Conservation (phyloP, 1,140 invertebrate genomes). For the Xylocopa sonorina region DNA sequence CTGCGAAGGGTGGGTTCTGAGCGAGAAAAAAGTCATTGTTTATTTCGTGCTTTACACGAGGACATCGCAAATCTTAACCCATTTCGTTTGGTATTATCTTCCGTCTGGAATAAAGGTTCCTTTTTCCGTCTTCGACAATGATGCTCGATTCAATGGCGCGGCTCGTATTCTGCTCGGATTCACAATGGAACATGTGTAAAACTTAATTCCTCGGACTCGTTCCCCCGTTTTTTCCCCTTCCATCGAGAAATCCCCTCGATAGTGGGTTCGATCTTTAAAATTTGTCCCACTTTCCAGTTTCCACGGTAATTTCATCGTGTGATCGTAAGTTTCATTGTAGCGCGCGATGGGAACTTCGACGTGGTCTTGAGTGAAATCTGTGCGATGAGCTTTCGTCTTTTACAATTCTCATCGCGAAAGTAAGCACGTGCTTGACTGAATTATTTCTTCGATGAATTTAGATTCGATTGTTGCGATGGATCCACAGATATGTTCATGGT, state of each 20-base stretch:
- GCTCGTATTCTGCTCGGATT: constrained; percentile 11
- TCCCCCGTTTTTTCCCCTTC: neutral
- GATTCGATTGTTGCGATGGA: neutral
- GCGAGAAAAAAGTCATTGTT: too few relatives aligned
- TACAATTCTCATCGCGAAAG: neutral
- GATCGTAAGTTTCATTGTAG: neutral
- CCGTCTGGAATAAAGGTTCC: neutral
- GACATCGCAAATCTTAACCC: neutral
- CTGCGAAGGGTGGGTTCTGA: too few relatives aligned
- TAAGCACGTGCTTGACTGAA: too few relatives aligned
- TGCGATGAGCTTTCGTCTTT: neutral
- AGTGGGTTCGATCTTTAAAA: neutral
- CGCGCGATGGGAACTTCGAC: neutral
- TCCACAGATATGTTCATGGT: neutral
- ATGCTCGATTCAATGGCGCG: constrained; percentile 2
- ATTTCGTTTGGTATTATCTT: constrained; percentile 19
- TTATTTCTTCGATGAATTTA: neutral
- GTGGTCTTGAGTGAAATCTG: neutral
- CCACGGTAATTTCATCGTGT: neutral
- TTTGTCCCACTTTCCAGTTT: neutral
- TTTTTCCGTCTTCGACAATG: neutral
- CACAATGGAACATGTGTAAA: neutral
- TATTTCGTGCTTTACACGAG: neutral
- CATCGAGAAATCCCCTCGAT: neutral
- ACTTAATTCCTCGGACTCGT: neutral